Percentiles rank a stretch among this genome's conserved stretches.
phyloP scores from a whole-genome alignment of 2,113 vertebrate species.

The Bubalus kerabau region DNA sequence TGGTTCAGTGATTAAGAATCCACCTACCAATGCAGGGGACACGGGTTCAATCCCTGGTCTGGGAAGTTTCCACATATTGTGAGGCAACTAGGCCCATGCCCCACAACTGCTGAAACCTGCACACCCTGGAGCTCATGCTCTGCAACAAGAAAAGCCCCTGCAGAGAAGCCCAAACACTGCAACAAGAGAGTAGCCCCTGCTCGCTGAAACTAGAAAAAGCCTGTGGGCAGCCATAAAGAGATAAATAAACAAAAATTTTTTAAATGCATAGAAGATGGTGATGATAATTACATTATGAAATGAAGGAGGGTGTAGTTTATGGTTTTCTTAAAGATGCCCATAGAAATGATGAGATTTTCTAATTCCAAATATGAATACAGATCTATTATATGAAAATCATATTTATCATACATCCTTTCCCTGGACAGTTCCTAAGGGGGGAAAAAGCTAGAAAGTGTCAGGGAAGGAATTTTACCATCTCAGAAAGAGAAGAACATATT shows the following conservation, averaged over 20 bases:
- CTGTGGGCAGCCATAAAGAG: neutral
- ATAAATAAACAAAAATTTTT: neutral
- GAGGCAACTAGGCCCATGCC: neutral
- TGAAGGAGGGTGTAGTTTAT: neutral
- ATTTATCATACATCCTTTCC: neutral
- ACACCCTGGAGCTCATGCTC: neutral
- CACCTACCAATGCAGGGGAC: neutral
- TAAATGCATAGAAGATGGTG: neutral
- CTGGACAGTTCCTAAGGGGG: neutral
- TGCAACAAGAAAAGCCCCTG: neutral
- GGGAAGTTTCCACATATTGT: neutral
- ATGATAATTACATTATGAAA: neutral
- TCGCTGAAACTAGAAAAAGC: neutral
- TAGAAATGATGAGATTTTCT: neutral
- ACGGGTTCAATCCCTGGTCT: accelerated
- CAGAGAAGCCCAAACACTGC: neutral
- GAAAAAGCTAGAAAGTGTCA: neutral
- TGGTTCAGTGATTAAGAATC: neutral
- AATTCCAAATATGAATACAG: neutral
- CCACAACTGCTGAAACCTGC: neutral
- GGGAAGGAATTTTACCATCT: neutral
- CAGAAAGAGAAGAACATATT: neutral
- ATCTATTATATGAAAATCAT: neutral
- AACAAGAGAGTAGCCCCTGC: neutral
- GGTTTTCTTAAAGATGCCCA: neutral